These are phyloP conservation scores for Callopanchax toddi DNA, from an alignment of 2,113 vertebrate genomes.

Conservation along the genomic window DNA sequence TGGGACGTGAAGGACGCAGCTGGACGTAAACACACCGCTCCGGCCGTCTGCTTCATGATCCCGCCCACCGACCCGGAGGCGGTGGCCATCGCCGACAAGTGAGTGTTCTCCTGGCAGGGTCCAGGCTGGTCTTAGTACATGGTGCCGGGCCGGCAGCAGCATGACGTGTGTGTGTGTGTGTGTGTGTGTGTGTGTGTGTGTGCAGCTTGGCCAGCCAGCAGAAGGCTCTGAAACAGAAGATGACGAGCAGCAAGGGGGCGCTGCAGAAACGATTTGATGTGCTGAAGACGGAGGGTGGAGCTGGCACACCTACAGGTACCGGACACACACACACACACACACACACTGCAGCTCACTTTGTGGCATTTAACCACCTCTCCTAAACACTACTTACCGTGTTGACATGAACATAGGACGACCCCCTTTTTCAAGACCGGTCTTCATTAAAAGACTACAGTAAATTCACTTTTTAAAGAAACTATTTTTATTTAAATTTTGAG, in stretches of 20 bases:
- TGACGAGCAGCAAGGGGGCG: slow-evolving; percentile 69
- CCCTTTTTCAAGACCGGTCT: no score
- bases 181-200: neutral
- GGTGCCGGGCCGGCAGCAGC: neutral
- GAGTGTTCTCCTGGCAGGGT: slow-evolving; percentile 41
- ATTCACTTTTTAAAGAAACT: no score
- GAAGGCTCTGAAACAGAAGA: slow-evolving; percentile 83
- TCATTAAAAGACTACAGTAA: no score
- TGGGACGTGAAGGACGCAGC: slow-evolving; percentile 89
- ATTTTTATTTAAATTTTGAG: no score
- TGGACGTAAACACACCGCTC: slow-evolving; percentile 81
- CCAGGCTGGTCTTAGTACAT: neutral
- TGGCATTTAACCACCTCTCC: no score
- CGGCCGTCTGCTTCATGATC: slow-evolving; percentile 91
- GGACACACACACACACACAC: neutral
- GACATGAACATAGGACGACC: no score
- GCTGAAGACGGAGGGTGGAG: slow-evolving; percentile 82
- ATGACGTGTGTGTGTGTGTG: neutral
- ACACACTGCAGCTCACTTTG: no score
- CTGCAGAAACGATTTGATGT: slow-evolving; percentile 83
- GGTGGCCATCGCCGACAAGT: slow-evolving; percentile 85
- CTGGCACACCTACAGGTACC: slow-evolving; percentile 75
- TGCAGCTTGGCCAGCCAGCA: slow-evolving; percentile 85
- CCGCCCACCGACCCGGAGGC: slow-evolving; percentile 89
- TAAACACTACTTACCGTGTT: no score